Evolutionary conservation across 64 coral and sea anemone species (phyloP).

Genomic region (Platygyra sinensis): DNA sequence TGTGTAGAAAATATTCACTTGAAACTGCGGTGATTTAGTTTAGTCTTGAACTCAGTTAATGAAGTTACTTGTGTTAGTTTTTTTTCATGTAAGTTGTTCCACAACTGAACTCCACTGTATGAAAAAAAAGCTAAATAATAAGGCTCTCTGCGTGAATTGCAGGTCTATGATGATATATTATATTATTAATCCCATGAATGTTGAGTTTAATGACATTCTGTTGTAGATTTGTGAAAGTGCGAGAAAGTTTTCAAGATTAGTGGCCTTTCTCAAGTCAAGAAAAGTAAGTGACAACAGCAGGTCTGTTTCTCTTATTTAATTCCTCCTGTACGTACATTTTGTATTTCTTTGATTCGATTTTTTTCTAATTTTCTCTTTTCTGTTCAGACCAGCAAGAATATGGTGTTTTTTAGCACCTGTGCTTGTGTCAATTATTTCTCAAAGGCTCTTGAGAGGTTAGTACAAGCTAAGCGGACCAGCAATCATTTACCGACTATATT

Average conservation of each 20-base stretch:
- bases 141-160: no score
- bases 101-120: no score
- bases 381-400: conserved; percentile 75
- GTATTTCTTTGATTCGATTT: neutral
- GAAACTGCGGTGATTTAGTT: no score
- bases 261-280: conserved; percentile 74
- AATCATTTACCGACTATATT: no score
- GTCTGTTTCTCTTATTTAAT: neutral
- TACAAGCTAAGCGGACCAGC: neutral
- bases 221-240: conserved; percentile 81
- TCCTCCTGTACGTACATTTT: neutral
- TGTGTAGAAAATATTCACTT: no score
- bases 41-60: no score
- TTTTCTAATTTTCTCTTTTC: neutral
- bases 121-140: no score
- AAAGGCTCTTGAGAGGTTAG: conserved; percentile 81
- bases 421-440: conserved; percentile 93
- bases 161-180: no score
- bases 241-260: conserved; percentile 82
- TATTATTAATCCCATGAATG: neutral
- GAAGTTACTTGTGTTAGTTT: no score
- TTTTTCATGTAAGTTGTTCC: no score
- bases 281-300: conserved; percentile 57
- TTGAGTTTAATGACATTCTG: neutral
- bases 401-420: conserved; percentile 97